These are phyloP conservation scores for Drosophila mauritiana DNA, from an alignment of 1,140 invertebrate species.

Conservation along the genomic window DNA sequence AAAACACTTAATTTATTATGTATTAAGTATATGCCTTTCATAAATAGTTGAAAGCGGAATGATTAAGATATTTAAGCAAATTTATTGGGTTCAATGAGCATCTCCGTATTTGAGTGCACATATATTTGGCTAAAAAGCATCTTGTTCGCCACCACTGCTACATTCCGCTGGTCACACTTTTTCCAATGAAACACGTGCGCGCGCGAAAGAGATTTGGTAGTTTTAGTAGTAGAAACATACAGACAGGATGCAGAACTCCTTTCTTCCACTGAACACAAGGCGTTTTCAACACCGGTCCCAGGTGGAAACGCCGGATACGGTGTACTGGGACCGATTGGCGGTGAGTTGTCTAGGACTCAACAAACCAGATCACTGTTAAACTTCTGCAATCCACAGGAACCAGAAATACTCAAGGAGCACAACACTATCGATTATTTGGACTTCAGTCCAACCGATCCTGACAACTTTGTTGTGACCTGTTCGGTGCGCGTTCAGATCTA, in stretches of 20 bases:
- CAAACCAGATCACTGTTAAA: constrained; percentile 1
- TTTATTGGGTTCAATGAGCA: too few species aligned
- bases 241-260: constrained; percentile 85
- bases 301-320: constrained; percentile 89
- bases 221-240: not conserved
- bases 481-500: constrained; percentile 96
- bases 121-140: not conserved
- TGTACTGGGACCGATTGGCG: constrained; percentile 94
- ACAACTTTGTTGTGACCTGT: constrained; percentile 96
- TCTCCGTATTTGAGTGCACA: too few species aligned
- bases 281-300: constrained; percentile 89
- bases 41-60: not conserved
- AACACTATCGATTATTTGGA: constrained; percentile 95
- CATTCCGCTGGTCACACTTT: constrained; percentile 3
- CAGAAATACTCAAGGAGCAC: constrained; percentile 96
- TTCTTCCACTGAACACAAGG: constrained; percentile 90
- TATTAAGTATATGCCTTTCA: not conserved
- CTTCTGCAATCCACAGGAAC: constrained; percentile 87
- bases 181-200: constrained; percentile 36
- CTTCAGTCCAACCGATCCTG: constrained; percentile 93
- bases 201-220: not conserved
- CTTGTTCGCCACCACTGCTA: not conserved
- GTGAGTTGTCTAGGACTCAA: constrained; percentile 84
- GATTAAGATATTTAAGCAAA: not conserved
- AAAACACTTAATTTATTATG: too few species aligned